Base-by-base conservation (phyloP, 2,888 invertebrate species). In the Cheilosia soror region DNA sequence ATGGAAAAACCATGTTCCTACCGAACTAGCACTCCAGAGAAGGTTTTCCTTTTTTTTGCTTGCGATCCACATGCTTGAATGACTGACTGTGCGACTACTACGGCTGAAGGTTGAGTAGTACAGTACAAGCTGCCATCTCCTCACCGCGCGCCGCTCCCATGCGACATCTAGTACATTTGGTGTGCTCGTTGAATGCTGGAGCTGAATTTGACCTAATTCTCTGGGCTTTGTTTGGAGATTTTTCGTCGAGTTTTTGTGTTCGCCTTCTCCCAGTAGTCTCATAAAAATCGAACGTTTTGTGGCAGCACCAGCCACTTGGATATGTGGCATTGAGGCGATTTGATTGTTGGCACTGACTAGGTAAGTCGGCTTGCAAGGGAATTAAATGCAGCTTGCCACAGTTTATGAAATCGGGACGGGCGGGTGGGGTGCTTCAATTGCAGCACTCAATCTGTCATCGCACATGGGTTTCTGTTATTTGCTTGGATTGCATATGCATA, bases 1-100 rank as follows among this genome's bases (percentile, higher is more conserved):
- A 82, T 82, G 60, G 82, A 77, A 77, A 82, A 77, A 29, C 40
- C 77, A 82, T 82, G 77, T 82, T 77, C 71, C 71, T 72, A 40
- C 25, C 25, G 53, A 66, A 47, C 71, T 71, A 42, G 58, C 31
- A 53, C 65, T 77, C 76, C 76, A 49, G 63, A 76, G 60, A 62
- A 29, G 42, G 15, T 68, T 33, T 40, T 40, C 27, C 6, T 31
- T 55, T 47, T 62, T 2, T 25, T 37, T 65, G n/a, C n/a, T 49
- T 37, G 20, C 15, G 5, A 15, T 29, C 49, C 33, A 25, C 58
- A 58, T 72, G 71, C 33, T 58, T 65, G 76, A 65, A 65, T 71
- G 76, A 77, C 58, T 66, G 60, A 66, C 75, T 55, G 33, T 55
- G 33, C 20, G 51, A 66, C 57, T 57, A 40, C 66, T 49, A 72